Conservation (phyloP, 2,113 vertebrate genomes). For the Cephalophus harveyi region DNA sequence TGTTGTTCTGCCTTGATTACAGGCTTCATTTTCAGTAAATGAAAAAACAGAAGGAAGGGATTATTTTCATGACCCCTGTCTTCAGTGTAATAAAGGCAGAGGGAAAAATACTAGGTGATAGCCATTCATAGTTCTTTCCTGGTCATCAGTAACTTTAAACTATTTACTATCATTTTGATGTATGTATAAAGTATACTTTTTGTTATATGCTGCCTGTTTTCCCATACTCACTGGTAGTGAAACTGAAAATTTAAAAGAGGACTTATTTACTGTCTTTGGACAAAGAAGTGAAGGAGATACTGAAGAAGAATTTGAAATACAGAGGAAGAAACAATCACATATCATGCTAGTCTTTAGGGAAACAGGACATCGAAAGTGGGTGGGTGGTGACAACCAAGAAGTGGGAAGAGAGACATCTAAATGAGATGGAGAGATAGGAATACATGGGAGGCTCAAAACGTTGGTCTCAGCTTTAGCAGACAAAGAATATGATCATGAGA, state of each 20-base stretch:
- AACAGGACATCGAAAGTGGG: background rate
- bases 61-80: conserved; percentile 22
- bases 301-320: background rate
- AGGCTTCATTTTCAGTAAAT: conserved; percentile 32
- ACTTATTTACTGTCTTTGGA: background rate
- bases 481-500: background rate
- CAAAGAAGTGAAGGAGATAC: background rate
- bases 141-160: background rate
- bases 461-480: background rate
- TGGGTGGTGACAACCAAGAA: background rate
- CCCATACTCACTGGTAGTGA: background rate
- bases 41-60: conserved; percentile 21
- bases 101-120: background rate
- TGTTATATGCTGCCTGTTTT: background rate
- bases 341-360: background rate
- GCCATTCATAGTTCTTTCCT: background rate
- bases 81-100: background rate
- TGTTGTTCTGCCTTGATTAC: conserved; percentile 60
- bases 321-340: background rate
- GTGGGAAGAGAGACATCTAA: background rate
- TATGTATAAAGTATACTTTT: background rate
- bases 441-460: background rate
- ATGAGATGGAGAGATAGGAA: background rate
- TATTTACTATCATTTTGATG: background rate
- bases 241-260: background rate